phyloP scores from a whole-genome alignment of 2,797 vertebrate genomes.

The Sphaeramia orbicularis region DNA sequence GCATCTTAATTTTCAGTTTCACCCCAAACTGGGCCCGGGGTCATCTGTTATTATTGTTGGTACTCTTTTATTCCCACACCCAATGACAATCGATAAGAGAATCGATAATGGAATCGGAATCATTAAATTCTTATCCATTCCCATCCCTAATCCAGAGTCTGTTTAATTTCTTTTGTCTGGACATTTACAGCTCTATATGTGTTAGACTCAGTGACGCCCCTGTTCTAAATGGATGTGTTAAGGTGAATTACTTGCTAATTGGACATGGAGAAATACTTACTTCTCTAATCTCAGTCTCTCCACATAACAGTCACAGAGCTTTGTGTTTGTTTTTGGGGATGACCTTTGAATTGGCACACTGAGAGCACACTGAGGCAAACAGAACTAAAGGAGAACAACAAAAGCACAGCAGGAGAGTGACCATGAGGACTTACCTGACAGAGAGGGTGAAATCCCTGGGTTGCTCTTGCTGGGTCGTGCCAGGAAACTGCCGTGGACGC shows the following conservation, averaged over 20 bases:
- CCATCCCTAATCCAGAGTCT: too few relatives aligned
- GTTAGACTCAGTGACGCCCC: not conserved
- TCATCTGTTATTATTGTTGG: too few relatives aligned
- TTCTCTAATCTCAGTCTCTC: constrained; percentile 9
- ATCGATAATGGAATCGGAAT: too few relatives aligned
- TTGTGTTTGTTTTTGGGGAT: constrained; percentile 29
- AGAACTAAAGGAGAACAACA: constrained; percentile 11
- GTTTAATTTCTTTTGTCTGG: too few relatives aligned
- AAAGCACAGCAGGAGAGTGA: not conserved
- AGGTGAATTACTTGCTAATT: constrained; percentile 5
- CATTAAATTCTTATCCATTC: too few relatives aligned
- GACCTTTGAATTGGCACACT: constrained; percentile 39
- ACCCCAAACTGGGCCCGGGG: too few relatives aligned
- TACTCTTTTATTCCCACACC: too few relatives aligned
- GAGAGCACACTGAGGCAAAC: constrained; percentile 17
- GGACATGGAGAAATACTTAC: constrained; percentile 14
- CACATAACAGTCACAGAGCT: constrained; percentile 3
- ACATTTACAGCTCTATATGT: too few relatives aligned
- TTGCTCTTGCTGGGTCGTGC: constrained; percentile 94
- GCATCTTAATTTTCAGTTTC: too few relatives aligned
- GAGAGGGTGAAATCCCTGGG: constrained; percentile 92
- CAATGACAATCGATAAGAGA: too few relatives aligned
- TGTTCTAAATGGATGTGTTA: constrained; percentile 1
- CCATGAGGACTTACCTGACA: constrained; percentile 83
- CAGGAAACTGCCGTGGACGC: constrained; percentile 92